These are phyloP conservation scores for Cosmia trapezina DNA, from an alignment of 2,888 invertebrate genomes.

Conservation along the genomic window DNA sequence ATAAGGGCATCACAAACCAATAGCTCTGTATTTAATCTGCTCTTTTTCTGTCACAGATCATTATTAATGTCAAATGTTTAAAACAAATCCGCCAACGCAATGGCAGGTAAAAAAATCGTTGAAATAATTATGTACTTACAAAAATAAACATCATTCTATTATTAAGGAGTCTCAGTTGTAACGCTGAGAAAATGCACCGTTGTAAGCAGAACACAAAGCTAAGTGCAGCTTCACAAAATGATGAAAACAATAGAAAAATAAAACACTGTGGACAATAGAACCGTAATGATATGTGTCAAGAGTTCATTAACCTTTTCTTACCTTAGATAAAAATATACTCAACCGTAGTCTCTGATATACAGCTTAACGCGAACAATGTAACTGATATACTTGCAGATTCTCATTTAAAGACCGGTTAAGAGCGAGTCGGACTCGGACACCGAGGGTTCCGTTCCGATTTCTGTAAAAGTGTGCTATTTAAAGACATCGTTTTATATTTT, in stretches of 20 bases:
- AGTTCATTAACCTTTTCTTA: not conserved
- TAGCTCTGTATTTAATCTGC: not conserved
- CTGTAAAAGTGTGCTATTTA: too few relatives aligned
- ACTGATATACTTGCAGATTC: conserved; percentile 10
- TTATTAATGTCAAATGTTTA: too few relatives aligned
- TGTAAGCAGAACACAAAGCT: conserved; percentile 4
- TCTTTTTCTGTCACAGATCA: too few relatives aligned
- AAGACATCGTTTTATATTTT: too few relatives aligned
- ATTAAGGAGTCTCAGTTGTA: not conserved
- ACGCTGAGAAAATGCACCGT: conserved; percentile 6
- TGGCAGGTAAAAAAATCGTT: not conserved
- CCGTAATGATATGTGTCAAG: conserved; percentile 8
- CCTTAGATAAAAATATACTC: not conserved
- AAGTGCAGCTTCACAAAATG: conserved; percentile 3
- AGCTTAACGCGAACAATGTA: too few relatives aligned
- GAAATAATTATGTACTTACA: not conserved
- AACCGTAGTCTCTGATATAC: not conserved
- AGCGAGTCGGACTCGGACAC: too few relatives aligned
- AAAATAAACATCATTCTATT: not conserved
- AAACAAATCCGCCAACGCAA: too few relatives aligned
- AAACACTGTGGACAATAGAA: conserved; percentile 1
- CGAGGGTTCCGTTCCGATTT: too few relatives aligned
- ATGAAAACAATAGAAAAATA: conserved; percentile 11
- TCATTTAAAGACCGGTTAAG: not conserved
- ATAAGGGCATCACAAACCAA: not conserved